Percentiles rank a stretch among this genome's conserved stretches.
These are phyloP conservation scores for Drosophila monieri DNA, from an alignment of 2,888 invertebrate genomes.

Conservation along the genomic window DNA sequence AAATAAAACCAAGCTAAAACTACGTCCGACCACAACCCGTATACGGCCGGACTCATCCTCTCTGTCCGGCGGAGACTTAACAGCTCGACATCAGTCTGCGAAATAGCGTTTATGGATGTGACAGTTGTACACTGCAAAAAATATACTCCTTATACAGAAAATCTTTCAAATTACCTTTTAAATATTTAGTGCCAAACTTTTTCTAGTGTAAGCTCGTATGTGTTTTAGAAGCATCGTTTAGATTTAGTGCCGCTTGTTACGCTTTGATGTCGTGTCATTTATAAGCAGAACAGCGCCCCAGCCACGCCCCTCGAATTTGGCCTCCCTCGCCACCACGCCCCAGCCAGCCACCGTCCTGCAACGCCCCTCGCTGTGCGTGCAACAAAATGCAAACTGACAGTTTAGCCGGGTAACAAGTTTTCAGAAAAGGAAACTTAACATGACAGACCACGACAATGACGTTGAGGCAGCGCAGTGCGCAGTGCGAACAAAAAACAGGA, in stretches of 20 bases:
- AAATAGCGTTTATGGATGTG: conserved; percentile 27
- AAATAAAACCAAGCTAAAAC: conserved; percentile 45
- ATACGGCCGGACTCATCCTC: conserved; percentile 44
- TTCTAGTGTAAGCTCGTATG: conserved; percentile 5
- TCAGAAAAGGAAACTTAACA: conserved; percentile 61
- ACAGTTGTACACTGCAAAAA: conserved; percentile 1
- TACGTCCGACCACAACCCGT: conserved; percentile 44
- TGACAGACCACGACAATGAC: conserved; percentile 66
- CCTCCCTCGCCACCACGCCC: neutral
- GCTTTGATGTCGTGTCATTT: conserved; percentile 76
- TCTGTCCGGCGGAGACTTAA: conserved; percentile 63
- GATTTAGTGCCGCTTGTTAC: conserved; percentile 81
- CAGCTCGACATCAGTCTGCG: conserved; percentile 56
- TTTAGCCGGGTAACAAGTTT: conserved; percentile 69
- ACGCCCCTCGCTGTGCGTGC: conserved; percentile 25
- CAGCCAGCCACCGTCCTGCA: neutral
- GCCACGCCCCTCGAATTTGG: conserved; percentile 15
- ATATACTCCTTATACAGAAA: neutral
- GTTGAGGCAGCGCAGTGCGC: conserved; percentile 23
- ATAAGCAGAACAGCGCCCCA: conserved; percentile 55
- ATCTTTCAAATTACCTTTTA: neutral
- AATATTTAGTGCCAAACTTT: neutral
- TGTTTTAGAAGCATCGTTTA: conserved; percentile 64
- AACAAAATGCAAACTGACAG: conserved; percentile 75
- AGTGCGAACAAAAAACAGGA: conserved; percentile 42